Conservation (phyloP, 2,113 vertebrate species). For the Pangasianodon hypophthalmus region DNA sequence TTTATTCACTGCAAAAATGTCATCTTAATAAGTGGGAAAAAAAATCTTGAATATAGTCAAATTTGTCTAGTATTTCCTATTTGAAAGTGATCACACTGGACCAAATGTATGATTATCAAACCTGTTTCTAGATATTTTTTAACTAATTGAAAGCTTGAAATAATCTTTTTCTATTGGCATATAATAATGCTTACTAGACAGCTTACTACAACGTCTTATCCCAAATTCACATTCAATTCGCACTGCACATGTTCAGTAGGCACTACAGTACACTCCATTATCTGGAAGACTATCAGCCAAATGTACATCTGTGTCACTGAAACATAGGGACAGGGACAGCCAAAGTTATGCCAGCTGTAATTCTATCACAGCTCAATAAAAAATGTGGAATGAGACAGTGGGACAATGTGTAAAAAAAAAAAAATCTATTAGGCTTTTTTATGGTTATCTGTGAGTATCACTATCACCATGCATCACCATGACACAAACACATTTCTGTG, state of each 20-base stretch:
- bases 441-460: neutral
- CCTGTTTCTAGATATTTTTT: neutral
- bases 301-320: neutral
- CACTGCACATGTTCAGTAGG: neutral
- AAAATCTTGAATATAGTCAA: neutral
- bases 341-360: neutral
- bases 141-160: neutral
- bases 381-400: neutral
- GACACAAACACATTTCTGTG: slow-evolving; percentile 1
- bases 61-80: neutral
- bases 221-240: neutral
- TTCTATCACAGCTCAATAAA: slow-evolving; percentile 1
- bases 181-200: neutral
- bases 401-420: neutral
- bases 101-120: neutral
- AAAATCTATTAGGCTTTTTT: slow-evolving; percentile 7
- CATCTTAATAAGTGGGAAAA: neutral
- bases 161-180: neutral
- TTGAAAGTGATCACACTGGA: neutral
- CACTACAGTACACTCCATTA: no score
- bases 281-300: neutral
- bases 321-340: neutral
- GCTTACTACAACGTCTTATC: neutral
- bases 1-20: neutral
- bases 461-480: neutral